phyloP scores from a whole-genome alignment of 2,113 vertebrate genomes.

The Archilochus colubris region DNA sequence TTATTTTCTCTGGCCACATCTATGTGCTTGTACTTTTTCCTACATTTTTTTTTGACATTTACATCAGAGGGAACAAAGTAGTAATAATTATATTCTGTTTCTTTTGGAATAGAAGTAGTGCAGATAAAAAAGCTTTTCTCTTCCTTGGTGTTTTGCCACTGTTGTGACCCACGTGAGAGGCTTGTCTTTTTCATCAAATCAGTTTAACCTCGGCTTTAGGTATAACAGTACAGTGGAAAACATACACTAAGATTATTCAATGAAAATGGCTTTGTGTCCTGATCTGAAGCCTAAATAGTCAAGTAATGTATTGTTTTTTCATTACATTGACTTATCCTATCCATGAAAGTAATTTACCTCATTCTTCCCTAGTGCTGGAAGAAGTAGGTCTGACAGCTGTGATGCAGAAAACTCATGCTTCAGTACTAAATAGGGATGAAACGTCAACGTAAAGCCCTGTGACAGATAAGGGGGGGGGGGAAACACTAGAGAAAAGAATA shows the following conservation, averaged over 20 bases:
- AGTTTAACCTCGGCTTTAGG: not conserved
- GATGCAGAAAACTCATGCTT: not conserved
- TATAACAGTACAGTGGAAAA: not conserved
- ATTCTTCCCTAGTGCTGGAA: not conserved
- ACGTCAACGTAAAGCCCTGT: not conserved
- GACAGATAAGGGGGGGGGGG: not conserved
- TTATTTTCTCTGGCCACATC: not conserved
- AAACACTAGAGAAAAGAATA: fast-evolving
- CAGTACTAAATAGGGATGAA: not conserved
- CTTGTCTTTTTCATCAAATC: not conserved
- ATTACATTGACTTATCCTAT: not conserved
- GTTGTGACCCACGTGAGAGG: not conserved
- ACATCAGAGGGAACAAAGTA: not conserved
- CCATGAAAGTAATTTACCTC: not conserved
- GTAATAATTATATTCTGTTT: not conserved
- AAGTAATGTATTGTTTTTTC: not conserved
- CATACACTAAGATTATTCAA: not conserved
- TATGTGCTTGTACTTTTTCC: not conserved
- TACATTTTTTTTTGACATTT: not conserved
- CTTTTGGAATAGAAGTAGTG: not conserved
- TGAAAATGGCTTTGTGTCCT: not conserved
- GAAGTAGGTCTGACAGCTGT: not conserved
- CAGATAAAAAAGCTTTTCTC: not conserved
- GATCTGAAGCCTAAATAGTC: not conserved
- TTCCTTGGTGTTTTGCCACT: not conserved